Evolutionary conservation across 2,888 invertebrate genomes (phyloP), one percentile per base, ranked within the genome.

Genomic region (Lomographa bimaculata): DNA sequence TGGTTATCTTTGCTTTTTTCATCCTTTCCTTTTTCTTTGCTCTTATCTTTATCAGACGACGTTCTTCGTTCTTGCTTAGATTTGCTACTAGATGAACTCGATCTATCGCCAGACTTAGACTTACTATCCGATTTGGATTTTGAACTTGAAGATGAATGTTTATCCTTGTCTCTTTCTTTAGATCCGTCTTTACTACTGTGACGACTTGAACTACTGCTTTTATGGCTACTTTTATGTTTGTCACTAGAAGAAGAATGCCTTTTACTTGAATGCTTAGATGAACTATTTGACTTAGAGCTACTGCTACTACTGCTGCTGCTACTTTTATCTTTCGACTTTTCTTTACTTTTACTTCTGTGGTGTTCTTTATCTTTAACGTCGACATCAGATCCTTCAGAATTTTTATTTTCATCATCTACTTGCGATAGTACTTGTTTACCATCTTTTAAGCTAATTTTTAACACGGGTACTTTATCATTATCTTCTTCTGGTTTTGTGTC

Each of bases 391-490:
- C 62, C 68, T 35, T 78, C 79, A 19, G 69, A 70, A 40, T 66
- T 64, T 58, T 78, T 77, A 50, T 50, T 67, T 49, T 75, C 78
- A 43, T 83, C 84, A 50, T 82, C 90, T 46, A 92, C 85, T 78
- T 92, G 91, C 3, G 92, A 91, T 61, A 94, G 80, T 26, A 93
- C 89, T 74, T 94, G 93, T 77, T 94, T 94, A 7, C 93, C 94
- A 80, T 94, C 94, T 65, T 93, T 93, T 42, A 94, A 85, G 17
- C 92, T 91, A 56, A 94, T 92, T 82, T 94, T 94, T 62, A 82
- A 74, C 41, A 79, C 80, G 29, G 82, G 84, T 47, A 89, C 39
- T 41, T 49, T 54, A 32, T 51, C 51, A 23, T 14, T 4, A 20
- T 40, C 35, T 14, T 46, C 42, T 50, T 60, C 21, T 38, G 46